Conservation (phyloP, 2,797 vertebrate species). For the Ceryle rudis region DNA sequence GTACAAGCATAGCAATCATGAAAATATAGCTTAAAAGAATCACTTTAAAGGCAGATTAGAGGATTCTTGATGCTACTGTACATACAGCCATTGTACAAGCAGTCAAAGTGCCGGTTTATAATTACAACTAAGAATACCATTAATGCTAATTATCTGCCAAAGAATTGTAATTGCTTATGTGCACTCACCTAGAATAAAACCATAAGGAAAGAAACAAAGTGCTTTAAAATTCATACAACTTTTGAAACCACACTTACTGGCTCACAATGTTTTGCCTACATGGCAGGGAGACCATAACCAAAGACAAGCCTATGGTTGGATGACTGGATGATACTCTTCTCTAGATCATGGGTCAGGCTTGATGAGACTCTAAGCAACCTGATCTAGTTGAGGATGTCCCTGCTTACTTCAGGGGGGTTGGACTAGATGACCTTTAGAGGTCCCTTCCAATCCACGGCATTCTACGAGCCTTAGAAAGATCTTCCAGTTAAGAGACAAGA, state of each 20-base stretch:
- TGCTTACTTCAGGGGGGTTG: no score
- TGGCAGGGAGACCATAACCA: not conserved
- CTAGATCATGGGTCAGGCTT: not conserved
- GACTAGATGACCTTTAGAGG: no score
- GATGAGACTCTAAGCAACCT: no score
- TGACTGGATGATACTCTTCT: not conserved
- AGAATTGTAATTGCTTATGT: slow-evolving; percentile 52
- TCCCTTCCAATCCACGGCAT: no score
- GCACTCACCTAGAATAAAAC: slow-evolving; percentile 50
- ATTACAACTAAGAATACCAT: slow-evolving; percentile 66
- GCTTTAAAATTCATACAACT: not conserved
- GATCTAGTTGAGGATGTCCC: no score
- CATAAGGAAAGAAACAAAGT: slow-evolving; percentile 11
- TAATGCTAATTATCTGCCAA: slow-evolving; percentile 47
- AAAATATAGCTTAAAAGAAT: slow-evolving; percentile 60
- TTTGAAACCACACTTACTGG: not conserved
- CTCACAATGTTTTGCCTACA: not conserved
- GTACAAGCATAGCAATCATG: slow-evolving; percentile 36
- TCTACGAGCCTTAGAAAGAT: not conserved
- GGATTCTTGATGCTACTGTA: slow-evolving; percentile 61
- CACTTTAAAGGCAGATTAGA: slow-evolving; percentile 60
- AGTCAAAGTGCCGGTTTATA: slow-evolving; percentile 56
- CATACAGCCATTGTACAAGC: slow-evolving; percentile 37
- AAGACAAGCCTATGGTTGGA: not conserved
- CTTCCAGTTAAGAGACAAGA: not conserved